Base-by-base conservation (phyloP, 2,888 invertebrate genomes). In the Cheilosia vulpina region DNA sequence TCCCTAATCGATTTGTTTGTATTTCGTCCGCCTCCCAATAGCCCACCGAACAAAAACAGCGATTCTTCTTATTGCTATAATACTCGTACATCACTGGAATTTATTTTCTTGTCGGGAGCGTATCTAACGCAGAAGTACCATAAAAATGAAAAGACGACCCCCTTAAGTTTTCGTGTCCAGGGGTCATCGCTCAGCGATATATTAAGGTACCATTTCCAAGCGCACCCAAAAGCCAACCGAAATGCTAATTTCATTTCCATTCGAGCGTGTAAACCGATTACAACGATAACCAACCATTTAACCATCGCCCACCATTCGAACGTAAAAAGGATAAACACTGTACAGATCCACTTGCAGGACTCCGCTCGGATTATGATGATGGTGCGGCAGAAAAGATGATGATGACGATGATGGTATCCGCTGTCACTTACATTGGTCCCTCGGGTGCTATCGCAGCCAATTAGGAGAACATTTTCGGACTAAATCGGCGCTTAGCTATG, bases 381-480 rank as follows among this genome's bases (percentile, higher is more conserved):
- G 78, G 27, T 27, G 27, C 6, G 27, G 27, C 27, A 6, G 6
- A 6, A 27, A 27, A 27, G 27, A 77, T 77, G 71, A 80, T 77
- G 17, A 55, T 55, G 58, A 55, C 84, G 84, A 62, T 85, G 77
- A 68, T 71, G 66, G 77, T 81, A 77, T 80, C 76, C 80, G 71
- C 87, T 89, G 89, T 89, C 89, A 89, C 87, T 89, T 87, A 87
- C 88, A 88, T 87, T 87, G 63, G 73, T 92, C 91, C 91, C 91
- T 89, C 89, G 91, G 91, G 91, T 90, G 88, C 91, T 90, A 90
- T 92, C 90, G 90, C 89, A 92, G 91, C 91, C 91, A 91, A 91
- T 91, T 91, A 91, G 91, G 91, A 90, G 90, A 88, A 87, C 88
- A 88, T 88, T 88, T 87, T 87, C 76, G 72, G 77, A 87, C 84